Conservation (phyloP, 2,888 invertebrate species). For the Cosmorhoe ocellata region DNA sequence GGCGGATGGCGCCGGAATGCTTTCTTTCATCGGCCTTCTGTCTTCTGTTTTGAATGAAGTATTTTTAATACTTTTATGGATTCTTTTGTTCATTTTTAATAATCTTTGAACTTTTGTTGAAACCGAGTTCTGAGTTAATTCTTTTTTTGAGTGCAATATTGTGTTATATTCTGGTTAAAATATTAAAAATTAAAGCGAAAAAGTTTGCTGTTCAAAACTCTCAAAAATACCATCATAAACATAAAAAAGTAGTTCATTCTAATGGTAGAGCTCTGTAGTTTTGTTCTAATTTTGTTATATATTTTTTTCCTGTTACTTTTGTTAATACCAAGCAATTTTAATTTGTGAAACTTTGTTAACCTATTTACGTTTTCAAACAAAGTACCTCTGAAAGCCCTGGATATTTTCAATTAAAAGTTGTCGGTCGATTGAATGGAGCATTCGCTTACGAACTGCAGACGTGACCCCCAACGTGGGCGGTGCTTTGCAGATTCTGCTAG, state of each 20-base stretch:
- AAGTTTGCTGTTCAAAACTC: too few species aligned
- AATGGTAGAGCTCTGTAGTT: too few species aligned
- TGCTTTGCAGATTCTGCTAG: constrained; percentile 40
- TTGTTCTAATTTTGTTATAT: too few species aligned
- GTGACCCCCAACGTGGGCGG: constrained; percentile 40
- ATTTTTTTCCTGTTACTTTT: too few species aligned
- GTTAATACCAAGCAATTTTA: not conserved
- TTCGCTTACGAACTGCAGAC: constrained; percentile 35
- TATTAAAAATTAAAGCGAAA: too few species aligned
- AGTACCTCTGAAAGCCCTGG: constrained; percentile 8
- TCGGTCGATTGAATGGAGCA: constrained; percentile 36
- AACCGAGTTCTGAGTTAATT: not conserved
- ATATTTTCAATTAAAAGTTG: constrained; percentile 37
- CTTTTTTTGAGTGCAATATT: not conserved
- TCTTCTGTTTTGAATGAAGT: constrained; percentile 46
- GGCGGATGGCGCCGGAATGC: constrained; percentile 46
- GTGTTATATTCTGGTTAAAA: not conserved
- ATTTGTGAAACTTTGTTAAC: not conserved
- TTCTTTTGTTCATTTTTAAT: constrained; percentile 21
- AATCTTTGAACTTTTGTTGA: not conserved
- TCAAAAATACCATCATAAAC: too few species aligned
- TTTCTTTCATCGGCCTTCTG: constrained; percentile 52
- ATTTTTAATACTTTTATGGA: constrained; percentile 24
- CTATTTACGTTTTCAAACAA: constrained; percentile 1
- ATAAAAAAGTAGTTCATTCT: too few species aligned